Conservation (phyloP, 1,140 invertebrate species). For the Dolichoris vasculosae region DNA sequence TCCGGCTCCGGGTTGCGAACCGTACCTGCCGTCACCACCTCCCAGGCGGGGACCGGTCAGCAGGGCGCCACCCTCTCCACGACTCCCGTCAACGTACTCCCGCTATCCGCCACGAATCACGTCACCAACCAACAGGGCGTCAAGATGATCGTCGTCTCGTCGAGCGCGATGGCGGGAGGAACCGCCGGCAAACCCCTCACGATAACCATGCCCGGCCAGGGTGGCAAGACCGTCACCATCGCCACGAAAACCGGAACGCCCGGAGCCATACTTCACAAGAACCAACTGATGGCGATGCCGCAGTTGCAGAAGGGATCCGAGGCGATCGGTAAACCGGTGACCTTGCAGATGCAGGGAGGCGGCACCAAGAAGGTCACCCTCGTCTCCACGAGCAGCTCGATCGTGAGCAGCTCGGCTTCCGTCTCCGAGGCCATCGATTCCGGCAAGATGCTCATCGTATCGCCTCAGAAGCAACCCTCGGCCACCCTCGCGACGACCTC, state of each 20-base stretch:
- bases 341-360: slow-evolving; percentile 78
- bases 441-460: slow-evolving; percentile 76
- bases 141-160: slow-evolving; percentile 81
- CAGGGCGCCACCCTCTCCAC: slow-evolving; percentile 62
- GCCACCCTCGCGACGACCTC: slow-evolving; percentile 75
- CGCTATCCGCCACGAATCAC: slow-evolving; percentile 71
- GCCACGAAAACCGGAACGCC: slow-evolving; percentile 66
- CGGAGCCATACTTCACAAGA: slow-evolving; percentile 68
- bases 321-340: slow-evolving; percentile 81
- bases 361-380: slow-evolving; percentile 76
- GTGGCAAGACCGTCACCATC: slow-evolving; percentile 79
- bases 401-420: slow-evolving; percentile 66
- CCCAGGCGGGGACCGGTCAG: slow-evolving; percentile 74
- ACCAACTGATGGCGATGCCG: slow-evolving; percentile 75
- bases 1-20: slow-evolving; percentile 79
- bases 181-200: slow-evolving; percentile 81
- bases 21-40: slow-evolving; percentile 78
- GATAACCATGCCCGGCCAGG: slow-evolving; percentile 79
- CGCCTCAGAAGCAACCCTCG: slow-evolving; percentile 75
- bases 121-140: slow-evolving; percentile 75
- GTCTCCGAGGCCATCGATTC: slow-evolving; percentile 63
- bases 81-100: slow-evolving; percentile 69
- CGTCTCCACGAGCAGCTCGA: slow-evolving; percentile 71
- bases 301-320: slow-evolving; percentile 67
- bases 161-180: slow-evolving; percentile 72